phyloP scores from a whole-genome alignment of 2,113 vertebrate genomes.

The Oreotrochilus melanogaster region DNA sequence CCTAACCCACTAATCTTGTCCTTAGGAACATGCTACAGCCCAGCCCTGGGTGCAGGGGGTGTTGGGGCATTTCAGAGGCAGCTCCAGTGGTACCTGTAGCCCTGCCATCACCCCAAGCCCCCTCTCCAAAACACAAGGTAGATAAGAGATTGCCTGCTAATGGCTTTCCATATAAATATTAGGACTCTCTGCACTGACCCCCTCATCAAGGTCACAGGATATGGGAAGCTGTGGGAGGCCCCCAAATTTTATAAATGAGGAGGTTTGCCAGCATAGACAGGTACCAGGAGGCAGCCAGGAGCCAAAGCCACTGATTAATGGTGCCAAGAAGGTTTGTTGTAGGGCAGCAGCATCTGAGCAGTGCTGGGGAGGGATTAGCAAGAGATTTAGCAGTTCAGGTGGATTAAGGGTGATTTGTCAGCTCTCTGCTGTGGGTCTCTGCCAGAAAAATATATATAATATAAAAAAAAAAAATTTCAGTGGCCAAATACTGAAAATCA shows the following conservation, averaged over 20 bases:
- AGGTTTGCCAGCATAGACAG: neutral
- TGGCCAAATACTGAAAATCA: neutral
- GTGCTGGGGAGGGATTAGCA: neutral
- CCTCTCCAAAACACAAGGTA: neutral
- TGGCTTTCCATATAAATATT: constrained; percentile 37
- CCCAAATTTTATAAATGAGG: neutral
- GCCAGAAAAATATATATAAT: neutral
- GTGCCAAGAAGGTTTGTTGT: neutral
- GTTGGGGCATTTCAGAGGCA: neutral
- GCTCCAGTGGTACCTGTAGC: neutral
- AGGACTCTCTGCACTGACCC: neutral
- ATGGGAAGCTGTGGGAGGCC: constrained; percentile 50
- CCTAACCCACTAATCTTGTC: neutral
- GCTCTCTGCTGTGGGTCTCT: neutral
- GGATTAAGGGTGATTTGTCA: constrained; percentile 40
- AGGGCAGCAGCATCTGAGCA: neutral
- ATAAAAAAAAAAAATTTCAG: too few relatives aligned
- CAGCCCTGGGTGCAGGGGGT: fast-evolving
- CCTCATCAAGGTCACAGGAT: neutral
- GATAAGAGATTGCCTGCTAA: constrained; percentile 23
- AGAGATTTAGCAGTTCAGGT: constrained; percentile 34
- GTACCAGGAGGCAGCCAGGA: neutral
- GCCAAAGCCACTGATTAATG: constrained; percentile 14
- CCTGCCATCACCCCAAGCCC: neutral
- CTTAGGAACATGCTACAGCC: fast-evolving